Evolutionary conservation across 2,797 vertebrate genomes (phyloP), one percentile per base, ranked within the genome.

Genomic region (Cottoperca gobio): DNA sequence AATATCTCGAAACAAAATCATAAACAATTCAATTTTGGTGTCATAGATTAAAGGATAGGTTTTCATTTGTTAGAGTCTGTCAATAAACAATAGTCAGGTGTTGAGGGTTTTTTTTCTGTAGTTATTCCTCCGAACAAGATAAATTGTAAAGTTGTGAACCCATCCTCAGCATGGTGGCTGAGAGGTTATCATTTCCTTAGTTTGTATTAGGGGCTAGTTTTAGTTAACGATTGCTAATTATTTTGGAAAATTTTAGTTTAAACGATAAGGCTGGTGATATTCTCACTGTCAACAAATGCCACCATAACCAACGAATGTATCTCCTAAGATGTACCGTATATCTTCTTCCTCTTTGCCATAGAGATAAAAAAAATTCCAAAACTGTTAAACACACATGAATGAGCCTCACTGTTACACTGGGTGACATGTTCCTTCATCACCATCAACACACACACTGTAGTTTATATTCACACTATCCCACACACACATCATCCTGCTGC

Each of bases 371-470:
- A n/a, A n/a, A n/a, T n/a, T n/a, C n/a, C n/a, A n/a, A 33, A 23
- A 54, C 65, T 24, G 8, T 35, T 55, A 12, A 55, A 35, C 24
- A 60, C 58, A 55, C 52, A 55, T 53, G 45, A 49, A 5, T 49
- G 31, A 39, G 57, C 21, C 39, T n/a, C 40, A 31, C 10, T 61
- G 60, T 35, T 63, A 10, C 52, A 11, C 50, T 33, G 19, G 24
- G 19, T 43, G 26, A 43, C 19, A 12, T 33, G 24, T 43, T 33
- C 3, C 12, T 55, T 8, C 40, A 55, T 37, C 9, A 26, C 28
- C 52, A 57, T 19, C 26, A 45, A 55, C 17, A 54, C 49, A 28
- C 53, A 57, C 28, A 16, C 19, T 55, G 8, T 28, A 52, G 7
- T 13, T 54, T 14, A 53, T 53, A 53, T 37, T 19, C n/a, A 24